These are phyloP conservation scores for Xestia rhomboidea DNA, from an alignment of 2,888 invertebrate species.

Conservation along the genomic window DNA sequence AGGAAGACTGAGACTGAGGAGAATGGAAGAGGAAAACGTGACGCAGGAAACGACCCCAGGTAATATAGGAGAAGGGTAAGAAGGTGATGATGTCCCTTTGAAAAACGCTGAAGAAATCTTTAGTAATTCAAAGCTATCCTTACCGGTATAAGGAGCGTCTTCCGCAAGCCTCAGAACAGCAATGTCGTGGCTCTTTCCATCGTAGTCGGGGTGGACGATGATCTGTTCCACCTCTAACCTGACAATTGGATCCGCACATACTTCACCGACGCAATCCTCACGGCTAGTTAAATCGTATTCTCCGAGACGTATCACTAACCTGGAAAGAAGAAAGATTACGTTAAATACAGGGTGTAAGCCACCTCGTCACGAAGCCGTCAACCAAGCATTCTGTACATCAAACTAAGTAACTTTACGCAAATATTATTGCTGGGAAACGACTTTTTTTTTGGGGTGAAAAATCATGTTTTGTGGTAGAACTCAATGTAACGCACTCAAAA, in stretches of 20 bases:
- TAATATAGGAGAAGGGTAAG: no score
- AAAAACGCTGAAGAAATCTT: not conserved
- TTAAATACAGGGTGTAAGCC: no score
- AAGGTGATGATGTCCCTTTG: not conserved
- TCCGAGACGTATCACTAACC: constrained; percentile 72
- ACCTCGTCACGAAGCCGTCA: no score
- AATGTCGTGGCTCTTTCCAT: constrained; percentile 71
- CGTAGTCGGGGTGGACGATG: constrained; percentile 70
- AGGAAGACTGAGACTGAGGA: not conserved
- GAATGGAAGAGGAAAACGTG: no score
- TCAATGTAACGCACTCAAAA: no score
- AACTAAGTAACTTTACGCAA: no score
- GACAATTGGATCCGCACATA: constrained; percentile 69
- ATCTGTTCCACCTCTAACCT: constrained; percentile 64
- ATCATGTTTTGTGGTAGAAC: no score
- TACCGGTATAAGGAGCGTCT: constrained; percentile 76
- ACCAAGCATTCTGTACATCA: no score
- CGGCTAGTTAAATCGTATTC: constrained; percentile 69
- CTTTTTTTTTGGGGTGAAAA: no score
- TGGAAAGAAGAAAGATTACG: constrained; percentile 48
- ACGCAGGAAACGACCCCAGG: no score
- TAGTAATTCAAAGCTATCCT: constrained; percentile 10
- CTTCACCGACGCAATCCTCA: constrained; percentile 65
- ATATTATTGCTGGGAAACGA: no score
- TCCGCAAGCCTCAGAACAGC: constrained; percentile 72